Evolutionary conservation across 2,797 vertebrate species (phyloP).

Genomic region (Phoxinus dragarum): DNA sequence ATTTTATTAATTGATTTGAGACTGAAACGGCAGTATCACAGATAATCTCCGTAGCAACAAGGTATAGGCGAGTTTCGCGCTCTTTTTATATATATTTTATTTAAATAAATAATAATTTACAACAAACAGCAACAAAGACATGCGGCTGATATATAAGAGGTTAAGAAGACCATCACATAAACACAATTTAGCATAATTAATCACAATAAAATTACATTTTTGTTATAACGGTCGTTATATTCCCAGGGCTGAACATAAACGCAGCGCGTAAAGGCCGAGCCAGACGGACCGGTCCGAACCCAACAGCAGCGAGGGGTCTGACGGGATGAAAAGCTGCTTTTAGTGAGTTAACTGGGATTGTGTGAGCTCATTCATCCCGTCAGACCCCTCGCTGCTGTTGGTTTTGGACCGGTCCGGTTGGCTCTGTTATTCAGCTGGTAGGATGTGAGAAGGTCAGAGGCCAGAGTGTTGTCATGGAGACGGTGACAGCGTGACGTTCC

Average conservation of each 20-base stretch:
- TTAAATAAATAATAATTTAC: neutral
- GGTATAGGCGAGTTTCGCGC: neutral
- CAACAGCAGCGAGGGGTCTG: no score
- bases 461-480: conserved; percentile 31
- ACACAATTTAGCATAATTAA: neutral
- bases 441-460: conserved; percentile 32
- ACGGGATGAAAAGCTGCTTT: neutral
- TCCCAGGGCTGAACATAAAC: neutral
- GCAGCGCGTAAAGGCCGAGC: no score
- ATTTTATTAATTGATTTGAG: neutral
- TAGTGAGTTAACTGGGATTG: neutral
- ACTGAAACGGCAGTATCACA: no score
- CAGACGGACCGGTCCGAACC: no score
- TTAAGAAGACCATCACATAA: neutral
- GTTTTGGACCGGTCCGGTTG: conserved; percentile 34
- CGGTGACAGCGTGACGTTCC: neutral
- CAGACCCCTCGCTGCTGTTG: conserved; percentile 29
- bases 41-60: neutral
- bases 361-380: neutral
- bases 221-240: neutral
- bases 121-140: neutral
- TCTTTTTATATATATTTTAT: neutral
- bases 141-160: no score
- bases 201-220: neutral
- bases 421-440: neutral